Evolutionary conservation across 2,888 invertebrate species (phyloP).

Genomic region (Ischnura elegans): DNA sequence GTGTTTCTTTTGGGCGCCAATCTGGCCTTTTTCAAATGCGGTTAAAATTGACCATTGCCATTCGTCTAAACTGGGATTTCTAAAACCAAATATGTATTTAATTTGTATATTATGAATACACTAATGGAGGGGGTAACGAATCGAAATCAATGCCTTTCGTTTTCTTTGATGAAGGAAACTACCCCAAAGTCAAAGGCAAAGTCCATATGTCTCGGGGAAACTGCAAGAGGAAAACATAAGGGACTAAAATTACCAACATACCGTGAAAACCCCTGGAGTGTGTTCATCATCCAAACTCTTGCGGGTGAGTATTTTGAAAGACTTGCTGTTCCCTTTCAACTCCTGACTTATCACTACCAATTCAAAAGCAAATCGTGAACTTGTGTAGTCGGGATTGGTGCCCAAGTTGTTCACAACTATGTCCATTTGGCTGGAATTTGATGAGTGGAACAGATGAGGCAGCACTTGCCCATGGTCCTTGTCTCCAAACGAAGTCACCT

Average conservation of each 20-base stretch:
- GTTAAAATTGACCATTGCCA: too few relatives aligned
- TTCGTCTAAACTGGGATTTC: too few relatives aligned
- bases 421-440: slow-evolving; percentile 84
- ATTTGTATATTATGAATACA: too few relatives aligned
- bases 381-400: slow-evolving; percentile 77
- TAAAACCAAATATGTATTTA: too few relatives aligned
- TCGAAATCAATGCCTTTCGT: too few relatives aligned
- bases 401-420: slow-evolving; percentile 81
- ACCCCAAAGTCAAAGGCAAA: too few relatives aligned
- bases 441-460: slow-evolving; percentile 84
- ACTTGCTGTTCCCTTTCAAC: slow-evolving; percentile 74
- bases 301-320: slow-evolving; percentile 77
- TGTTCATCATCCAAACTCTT: slow-evolving; percentile 86
- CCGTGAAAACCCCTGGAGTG: slow-evolving; percentile 87
- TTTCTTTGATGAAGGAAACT: too few relatives aligned
- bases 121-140: too few relatives aligned
- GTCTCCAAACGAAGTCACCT: slow-evolving; percentile 80
- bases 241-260: slow-evolving; percentile 75
- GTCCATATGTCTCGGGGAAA: too few relatives aligned
- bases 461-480: slow-evolving; percentile 79
- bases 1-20: too few relatives aligned
- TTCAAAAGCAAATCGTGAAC: slow-evolving; percentile 83
- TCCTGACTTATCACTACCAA: slow-evolving; percentile 80
- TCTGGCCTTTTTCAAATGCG: too few relatives aligned
- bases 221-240: too few relatives aligned